Percentiles rank a stretch among this genome's conserved stretches.
These are phyloP conservation scores for Chaenocephalus aceratus DNA, from an alignment of 2,113 vertebrate genomes.

Conservation along the genomic window DNA sequence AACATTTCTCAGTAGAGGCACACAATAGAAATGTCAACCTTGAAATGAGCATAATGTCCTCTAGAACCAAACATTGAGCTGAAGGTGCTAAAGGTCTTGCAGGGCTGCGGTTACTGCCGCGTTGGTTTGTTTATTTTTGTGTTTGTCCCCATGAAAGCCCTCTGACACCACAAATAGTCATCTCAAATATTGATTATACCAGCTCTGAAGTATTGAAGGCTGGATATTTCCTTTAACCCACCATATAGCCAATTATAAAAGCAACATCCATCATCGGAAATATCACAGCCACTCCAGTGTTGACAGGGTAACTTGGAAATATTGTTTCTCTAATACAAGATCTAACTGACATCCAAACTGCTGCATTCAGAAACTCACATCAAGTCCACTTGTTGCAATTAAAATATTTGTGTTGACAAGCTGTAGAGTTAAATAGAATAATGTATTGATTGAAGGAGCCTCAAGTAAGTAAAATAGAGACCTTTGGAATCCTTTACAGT, in stretches of 20 bases:
- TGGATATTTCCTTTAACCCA: not conserved
- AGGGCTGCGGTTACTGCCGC: too few species aligned
- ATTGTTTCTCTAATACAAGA: conserved; percentile 4
- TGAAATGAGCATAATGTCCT: too few species aligned
- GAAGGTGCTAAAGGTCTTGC: not conserved
- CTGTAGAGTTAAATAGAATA: conserved; percentile 37
- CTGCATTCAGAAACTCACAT: conserved; percentile 15
- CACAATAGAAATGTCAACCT: too few species aligned
- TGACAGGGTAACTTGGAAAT: conserved; percentile 6
- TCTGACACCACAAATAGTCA: not conserved
- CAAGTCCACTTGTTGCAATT: conserved; percentile 18
- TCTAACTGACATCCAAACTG: conserved; percentile 13
- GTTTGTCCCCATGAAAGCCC: not conserved
- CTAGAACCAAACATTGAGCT: not conserved
- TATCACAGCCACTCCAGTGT: not conserved
- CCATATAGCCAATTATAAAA: not conserved
- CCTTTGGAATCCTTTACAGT: conserved; percentile 48
- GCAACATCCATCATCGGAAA: not conserved
- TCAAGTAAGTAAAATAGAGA: conserved; percentile 58
- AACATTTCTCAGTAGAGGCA: too few species aligned
- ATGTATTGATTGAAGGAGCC: conserved; percentile 19
- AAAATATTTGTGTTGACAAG: conserved; percentile 45
- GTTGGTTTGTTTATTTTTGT: not conserved
- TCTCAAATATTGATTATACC: not conserved
- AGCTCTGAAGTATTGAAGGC: not conserved